Evolutionary conservation across 2,113 vertebrate genomes (phyloP).

Genomic region (Procavia capensis): DNA sequence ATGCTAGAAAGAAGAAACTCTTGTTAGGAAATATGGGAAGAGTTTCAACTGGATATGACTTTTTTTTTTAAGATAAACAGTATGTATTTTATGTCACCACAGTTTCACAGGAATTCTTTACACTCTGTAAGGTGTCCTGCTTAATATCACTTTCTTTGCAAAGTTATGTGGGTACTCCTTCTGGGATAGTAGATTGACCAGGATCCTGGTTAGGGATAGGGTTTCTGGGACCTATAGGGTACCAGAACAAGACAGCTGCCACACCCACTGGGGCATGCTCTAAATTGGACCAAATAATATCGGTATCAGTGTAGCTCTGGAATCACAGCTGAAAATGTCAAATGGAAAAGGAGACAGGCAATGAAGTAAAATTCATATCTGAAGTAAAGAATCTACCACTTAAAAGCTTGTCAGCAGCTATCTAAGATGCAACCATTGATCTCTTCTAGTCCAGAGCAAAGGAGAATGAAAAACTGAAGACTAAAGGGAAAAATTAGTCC

Average conservation of each 20-base stretch:
- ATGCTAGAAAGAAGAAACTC: neutral
- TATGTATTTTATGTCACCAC: neutral
- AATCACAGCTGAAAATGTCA: neutral
- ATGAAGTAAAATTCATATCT: neutral
- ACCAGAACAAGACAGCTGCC: neutral
- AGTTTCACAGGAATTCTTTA: conserved; percentile 8
- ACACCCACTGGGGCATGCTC: neutral
- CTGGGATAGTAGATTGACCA: neutral
- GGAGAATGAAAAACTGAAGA: too few species aligned
- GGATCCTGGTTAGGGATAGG: neutral
- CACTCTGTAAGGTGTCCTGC: neutral
- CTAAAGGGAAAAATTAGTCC: too few species aligned
- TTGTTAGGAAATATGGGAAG: neutral
- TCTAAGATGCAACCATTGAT: too few species aligned
- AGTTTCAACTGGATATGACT: neutral
- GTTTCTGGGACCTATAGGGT: too few species aligned
- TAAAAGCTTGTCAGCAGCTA: too few species aligned
- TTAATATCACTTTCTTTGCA: neutral
- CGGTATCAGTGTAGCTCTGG: neutral
- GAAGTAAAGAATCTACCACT: neutral
- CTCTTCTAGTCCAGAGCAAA: too few species aligned
- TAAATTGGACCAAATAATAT: neutral
- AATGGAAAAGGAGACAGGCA: neutral
- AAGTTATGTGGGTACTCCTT: neutral
- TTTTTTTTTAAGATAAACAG: neutral